A percentile compares a stretch with the other conserved stretches of the same genome.
Evolutionary conservation across 2,888 invertebrate species (phyloP).

Genomic region (Criorhina ranunculi): DNA sequence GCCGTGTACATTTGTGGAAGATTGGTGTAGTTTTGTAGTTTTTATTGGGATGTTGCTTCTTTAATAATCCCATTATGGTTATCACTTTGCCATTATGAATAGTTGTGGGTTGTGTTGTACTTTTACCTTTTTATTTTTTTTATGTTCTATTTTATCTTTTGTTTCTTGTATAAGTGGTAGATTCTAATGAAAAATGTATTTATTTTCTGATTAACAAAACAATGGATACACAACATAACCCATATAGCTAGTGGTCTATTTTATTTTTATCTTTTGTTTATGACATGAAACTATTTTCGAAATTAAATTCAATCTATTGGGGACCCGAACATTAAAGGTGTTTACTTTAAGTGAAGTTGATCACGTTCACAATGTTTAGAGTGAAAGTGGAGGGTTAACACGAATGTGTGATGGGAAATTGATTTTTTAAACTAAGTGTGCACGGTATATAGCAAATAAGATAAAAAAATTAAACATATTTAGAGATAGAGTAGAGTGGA

Average conservation of each 20-base stretch:
- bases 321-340: neutral
- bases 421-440: neutral
- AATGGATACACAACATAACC: neutral
- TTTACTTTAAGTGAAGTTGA: slow-evolving; percentile 9
- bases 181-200: neutral
- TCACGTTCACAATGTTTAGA: slow-evolving; percentile 32
- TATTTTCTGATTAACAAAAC: slow-evolving; percentile 7
- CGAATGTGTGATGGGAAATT: slow-evolving; percentile 18
- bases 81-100: slow-evolving; percentile 65
- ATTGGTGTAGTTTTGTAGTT: slow-evolving; percentile 23
- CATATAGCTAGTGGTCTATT: neutral
- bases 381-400: slow-evolving; percentile 4
- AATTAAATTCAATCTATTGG: slow-evolving; percentile 33
- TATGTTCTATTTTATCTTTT: neutral
- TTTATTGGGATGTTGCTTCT: slow-evolving; percentile 54
- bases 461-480: slow-evolving; percentile 5
- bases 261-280: slow-evolving; percentile 48
- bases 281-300: slow-evolving; percentile 47
- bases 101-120: slow-evolving; percentile 18
- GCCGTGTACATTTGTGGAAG: neutral
- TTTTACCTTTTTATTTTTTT: slow-evolving; percentile 15
- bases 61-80: slow-evolving; percentile 69
- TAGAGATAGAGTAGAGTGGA: neutral
- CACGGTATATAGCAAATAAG: slow-evolving; percentile 14
- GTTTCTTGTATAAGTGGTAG: slow-evolving; percentile 19